These are phyloP conservation scores for Echiichthys vipera DNA, from an alignment of 2,797 vertebrate genomes.

Conservation along the genomic window DNA sequence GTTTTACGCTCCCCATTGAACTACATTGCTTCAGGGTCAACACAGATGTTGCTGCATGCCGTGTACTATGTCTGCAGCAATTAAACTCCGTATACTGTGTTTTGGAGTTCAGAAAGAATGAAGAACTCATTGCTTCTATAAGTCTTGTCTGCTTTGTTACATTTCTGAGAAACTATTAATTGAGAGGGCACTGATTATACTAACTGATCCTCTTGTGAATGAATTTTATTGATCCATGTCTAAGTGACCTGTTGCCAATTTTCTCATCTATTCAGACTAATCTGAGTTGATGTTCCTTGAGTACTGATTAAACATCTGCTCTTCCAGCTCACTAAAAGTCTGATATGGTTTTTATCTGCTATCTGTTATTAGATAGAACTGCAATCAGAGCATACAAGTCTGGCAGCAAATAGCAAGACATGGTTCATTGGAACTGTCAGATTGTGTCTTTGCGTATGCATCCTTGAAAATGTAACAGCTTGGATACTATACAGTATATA, in stretches of 20 bases:
- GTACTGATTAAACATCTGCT: constrained; percentile 55
- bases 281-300: constrained; percentile 37
- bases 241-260: constrained; percentile 51
- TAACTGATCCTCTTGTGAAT: constrained; percentile 52
- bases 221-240: constrained; percentile 59
- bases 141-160: not conserved
- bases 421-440: constrained; percentile 6
- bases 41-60: too few species aligned
- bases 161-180: not conserved
- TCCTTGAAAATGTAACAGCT: not conserved
- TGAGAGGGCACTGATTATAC: constrained; percentile 16
- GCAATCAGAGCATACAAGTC: not conserved
- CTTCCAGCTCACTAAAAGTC: constrained; percentile 28
- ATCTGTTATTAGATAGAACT: not conserved
- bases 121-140: not conserved
- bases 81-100: too few species aligned
- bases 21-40: too few species aligned
- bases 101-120: too few species aligned
- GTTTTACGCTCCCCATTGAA: too few species aligned
- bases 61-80: too few species aligned
- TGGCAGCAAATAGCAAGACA: constrained; percentile 12
- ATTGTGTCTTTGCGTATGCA: not conserved
- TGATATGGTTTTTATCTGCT: constrained; percentile 12
- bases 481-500: not conserved
- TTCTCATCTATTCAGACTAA: constrained; percentile 58